Evolutionary conservation across 2,797 vertebrate genomes (phyloP).

Genomic region (Protonibea diacanthus): DNA sequence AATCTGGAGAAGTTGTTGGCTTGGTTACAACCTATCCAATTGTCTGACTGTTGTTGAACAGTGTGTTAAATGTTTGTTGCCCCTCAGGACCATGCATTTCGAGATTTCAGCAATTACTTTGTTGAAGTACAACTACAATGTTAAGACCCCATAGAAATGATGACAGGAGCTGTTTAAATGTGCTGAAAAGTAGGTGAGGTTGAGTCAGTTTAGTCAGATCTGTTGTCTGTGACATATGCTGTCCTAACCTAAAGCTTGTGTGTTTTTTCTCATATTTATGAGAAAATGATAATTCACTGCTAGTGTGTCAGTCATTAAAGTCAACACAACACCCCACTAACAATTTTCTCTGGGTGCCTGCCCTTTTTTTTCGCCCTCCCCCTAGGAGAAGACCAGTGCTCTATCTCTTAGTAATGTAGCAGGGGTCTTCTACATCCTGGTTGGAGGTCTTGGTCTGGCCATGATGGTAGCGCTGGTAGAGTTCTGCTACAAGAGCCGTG

Average conservation of each 20-base stretch:
- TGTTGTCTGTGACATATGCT: slow-evolving; percentile 1
- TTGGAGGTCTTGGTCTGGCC: slow-evolving; percentile 96
- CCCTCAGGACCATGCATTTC: not conserved
- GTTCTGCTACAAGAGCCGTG: slow-evolving; percentile 99
- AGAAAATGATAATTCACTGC: not conserved
- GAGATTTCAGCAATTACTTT: not conserved
- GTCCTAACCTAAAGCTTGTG: not conserved
- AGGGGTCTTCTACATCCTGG: slow-evolving; percentile 98
- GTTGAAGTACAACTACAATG: not conserved
- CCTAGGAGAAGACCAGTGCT: slow-evolving; percentile 97
- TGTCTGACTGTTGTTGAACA: not conserved
- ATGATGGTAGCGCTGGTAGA: slow-evolving; percentile 99
- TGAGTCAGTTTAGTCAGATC: not conserved
- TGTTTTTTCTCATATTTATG: no score
- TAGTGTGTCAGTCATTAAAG: slow-evolving; percentile 14
- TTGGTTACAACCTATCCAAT: not conserved
- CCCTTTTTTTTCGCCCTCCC: not conserved
- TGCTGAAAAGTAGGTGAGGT: slow-evolving; percentile 8
- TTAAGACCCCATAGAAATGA: not conserved
- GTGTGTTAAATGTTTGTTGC: not conserved
- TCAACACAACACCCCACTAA: slow-evolving; percentile 28
- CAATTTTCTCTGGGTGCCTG: slow-evolving; percentile 32
- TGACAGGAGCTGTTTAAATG: not conserved
- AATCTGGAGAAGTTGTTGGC: not conserved
- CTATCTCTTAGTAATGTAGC: slow-evolving; percentile 98